Percentiles rank a stretch among this genome's conserved stretches.
Evolutionary conservation across 2,888 invertebrate species (phyloP).

Genomic region (Ophion obscuratus): DNA sequence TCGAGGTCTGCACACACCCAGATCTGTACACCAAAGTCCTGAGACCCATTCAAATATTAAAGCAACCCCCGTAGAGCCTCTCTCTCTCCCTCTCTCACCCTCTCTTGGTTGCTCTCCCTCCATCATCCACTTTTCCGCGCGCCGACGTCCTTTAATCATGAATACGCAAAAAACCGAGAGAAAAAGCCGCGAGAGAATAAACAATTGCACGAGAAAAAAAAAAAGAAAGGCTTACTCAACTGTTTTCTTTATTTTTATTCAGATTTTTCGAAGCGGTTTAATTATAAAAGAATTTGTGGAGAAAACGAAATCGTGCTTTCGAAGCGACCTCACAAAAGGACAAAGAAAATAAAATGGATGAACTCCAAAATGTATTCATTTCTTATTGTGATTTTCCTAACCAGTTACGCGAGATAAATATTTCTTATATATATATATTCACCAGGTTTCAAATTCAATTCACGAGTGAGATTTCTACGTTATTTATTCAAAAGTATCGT

Average conservation of each 20-base stretch:
- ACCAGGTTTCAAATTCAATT: too few species aligned
- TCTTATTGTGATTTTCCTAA: too few species aligned
- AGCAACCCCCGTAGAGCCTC: conserved; percentile 49
- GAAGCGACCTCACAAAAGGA: too few species aligned
- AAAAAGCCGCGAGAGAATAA: conserved; percentile 23
- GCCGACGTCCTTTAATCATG: conserved; percentile 56
- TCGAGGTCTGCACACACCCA: conserved; percentile 27
- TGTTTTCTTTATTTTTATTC: neutral
- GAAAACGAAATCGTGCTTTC: too few species aligned
- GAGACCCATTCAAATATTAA: conserved; percentile 69
- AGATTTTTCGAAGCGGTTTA: conserved; percentile 1
- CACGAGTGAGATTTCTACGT: too few species aligned
- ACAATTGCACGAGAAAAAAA: conserved; percentile 11
- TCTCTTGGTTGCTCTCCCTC: neutral
- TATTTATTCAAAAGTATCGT: too few species aligned
- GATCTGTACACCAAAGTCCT: conserved; percentile 18
- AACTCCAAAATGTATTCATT: too few species aligned
- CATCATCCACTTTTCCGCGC: conserved; percentile 29
- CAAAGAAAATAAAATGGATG: too few species aligned
- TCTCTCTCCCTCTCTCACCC: neutral
- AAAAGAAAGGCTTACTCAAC: neutral
- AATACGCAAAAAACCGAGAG: conserved; percentile 5
- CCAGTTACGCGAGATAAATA: too few species aligned
- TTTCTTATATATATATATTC: too few species aligned
- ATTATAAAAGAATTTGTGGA: neutral